Evolutionary conservation across 2,888 invertebrate genomes (phyloP).

Genomic region (Yponomeuta sedellus): DNA sequence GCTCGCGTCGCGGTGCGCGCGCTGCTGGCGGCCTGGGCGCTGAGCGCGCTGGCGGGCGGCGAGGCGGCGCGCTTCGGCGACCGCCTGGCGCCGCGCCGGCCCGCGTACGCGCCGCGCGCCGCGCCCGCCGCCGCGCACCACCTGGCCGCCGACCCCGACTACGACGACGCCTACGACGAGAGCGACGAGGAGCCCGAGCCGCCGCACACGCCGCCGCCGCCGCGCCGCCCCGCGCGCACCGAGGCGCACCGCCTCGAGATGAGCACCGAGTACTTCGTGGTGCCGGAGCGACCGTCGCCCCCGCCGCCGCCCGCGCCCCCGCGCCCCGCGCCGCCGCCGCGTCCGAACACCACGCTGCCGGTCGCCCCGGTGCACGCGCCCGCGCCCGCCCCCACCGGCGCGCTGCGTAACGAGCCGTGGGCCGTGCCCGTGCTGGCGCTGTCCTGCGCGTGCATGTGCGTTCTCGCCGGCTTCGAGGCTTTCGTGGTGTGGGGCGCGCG

Average conservation of each 20-base stretch:
- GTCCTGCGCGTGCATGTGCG: constrained; percentile 88
- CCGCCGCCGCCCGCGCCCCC: constrained; percentile 35
- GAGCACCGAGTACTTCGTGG: constrained; percentile 90
- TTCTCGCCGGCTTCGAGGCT: constrained; percentile 91
- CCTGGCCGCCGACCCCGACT: constrained; percentile 27
- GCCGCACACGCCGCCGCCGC: constrained; percentile 51
- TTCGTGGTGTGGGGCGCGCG: constrained; percentile 90
- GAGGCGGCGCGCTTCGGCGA: constrained; percentile 53
- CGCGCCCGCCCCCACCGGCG: constrained; percentile 40
- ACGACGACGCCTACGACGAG: constrained; percentile 39
- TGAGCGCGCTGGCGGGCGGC: constrained; percentile 41
- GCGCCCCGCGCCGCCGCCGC: constrained; percentile 41
- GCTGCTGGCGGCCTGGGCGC: constrained; percentile 51
- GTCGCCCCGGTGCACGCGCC: constrained; percentile 27
- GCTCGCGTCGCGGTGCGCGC: constrained; percentile 46
- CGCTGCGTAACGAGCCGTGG: constrained; percentile 88
- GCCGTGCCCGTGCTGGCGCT: constrained; percentile 92
- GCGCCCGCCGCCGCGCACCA: constrained; percentile 49
- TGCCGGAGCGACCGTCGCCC: constrained; percentile 75
- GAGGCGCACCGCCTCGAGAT: constrained; percentile 79
- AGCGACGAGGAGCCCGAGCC: constrained; percentile 53
- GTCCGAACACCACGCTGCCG: constrained; percentile 40
- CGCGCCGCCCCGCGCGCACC: constrained; percentile 39
- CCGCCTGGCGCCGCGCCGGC: constrained; percentile 63
- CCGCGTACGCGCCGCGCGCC: constrained; percentile 60